Evolutionary conservation across 2,797 vertebrate genomes (phyloP), one percentile per base, ranked within the genome.

Genomic region (Coreius guichenoti): DNA sequence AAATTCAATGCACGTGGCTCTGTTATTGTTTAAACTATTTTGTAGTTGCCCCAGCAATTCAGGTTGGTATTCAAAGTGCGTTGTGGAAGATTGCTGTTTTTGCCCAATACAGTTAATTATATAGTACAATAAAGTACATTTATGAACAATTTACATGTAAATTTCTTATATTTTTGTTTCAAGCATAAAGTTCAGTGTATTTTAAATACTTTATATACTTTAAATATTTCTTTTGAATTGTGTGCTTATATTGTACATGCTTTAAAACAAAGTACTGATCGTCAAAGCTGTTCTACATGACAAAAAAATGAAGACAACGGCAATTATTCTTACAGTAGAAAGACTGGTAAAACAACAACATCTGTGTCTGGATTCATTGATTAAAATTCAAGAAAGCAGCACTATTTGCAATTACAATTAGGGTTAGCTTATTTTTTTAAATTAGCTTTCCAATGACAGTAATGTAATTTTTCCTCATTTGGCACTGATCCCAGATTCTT

Each of bases 1-100:
- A 33, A 33, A 33, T 33, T 33, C 33, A 36, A 2, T 14, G 16
- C 67, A 69, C 8, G 0, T 69, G 67, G 5, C 29, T 74, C 51
- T 36, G 31, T 63, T 54, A 61, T 51, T 78, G 1, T 81, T 82
- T 75, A 47, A 43, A 19, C 39, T 82, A 17, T 80, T 49, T 58
- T 61, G 11, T 49, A 95, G 94, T 85, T 95, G 39, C 93, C 93
- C n/a, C 90, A 93, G 84, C 90, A 83, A 43, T 92, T 94, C 81
- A 94, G 94, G 0, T 88, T 90, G 0, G 90, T 95, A 2, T 96
- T 94, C 58, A 93, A 89, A 0, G 84, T 95, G 1, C 80, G 93
- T 77, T 51, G n/a, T n/a, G n/a, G 9, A 93, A 93, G 87, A 90
- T 92, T 33, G 92, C 95, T 69, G 91, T 95, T 9, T 89, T 95